Conservation (phyloP, 2,888 invertebrate species). For the Labia minor region DNA sequence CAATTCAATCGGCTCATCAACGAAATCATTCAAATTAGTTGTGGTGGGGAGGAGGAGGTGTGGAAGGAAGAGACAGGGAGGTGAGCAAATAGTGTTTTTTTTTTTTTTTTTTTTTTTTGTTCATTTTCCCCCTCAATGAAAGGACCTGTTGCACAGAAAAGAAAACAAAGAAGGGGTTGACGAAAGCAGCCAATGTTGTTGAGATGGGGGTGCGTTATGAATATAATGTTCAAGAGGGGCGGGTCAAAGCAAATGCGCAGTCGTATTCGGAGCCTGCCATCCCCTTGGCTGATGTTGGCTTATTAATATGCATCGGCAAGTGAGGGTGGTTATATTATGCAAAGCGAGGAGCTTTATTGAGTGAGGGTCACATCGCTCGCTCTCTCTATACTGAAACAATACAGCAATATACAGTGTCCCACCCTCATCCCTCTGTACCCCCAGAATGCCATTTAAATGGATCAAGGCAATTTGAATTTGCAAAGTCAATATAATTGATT, state of each 20-base stretch:
- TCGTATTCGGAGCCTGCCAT: neutral
- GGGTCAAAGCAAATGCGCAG: neutral
- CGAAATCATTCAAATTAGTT: too few relatives aligned
- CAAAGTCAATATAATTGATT: constrained; percentile 13
- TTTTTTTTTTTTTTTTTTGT: neutral
- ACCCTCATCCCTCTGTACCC: neutral
- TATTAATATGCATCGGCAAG: neutral
- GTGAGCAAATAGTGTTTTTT: too few relatives aligned
- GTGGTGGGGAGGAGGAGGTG: too few relatives aligned
- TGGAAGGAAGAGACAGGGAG: too few relatives aligned
- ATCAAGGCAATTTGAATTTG: constrained; percentile 13
- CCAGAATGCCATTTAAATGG: neutral
- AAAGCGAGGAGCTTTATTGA: neutral
- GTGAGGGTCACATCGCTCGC: neutral
- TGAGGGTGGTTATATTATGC: neutral
- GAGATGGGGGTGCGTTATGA: neutral
- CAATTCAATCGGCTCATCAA: too few relatives aligned
- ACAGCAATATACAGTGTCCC: constrained; percentile 13
- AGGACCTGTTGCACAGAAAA: neutral
- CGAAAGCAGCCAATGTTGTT: neutral
- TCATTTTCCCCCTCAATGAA: neutral
- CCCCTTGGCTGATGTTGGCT: neutral
- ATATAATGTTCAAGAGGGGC: neutral
- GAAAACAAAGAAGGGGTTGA: constrained; percentile 2
- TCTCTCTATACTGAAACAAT: constrained; percentile 8